Base-by-base conservation (phyloP, 2,797 vertebrate species). In the Poeciliopsis infans region DNA sequence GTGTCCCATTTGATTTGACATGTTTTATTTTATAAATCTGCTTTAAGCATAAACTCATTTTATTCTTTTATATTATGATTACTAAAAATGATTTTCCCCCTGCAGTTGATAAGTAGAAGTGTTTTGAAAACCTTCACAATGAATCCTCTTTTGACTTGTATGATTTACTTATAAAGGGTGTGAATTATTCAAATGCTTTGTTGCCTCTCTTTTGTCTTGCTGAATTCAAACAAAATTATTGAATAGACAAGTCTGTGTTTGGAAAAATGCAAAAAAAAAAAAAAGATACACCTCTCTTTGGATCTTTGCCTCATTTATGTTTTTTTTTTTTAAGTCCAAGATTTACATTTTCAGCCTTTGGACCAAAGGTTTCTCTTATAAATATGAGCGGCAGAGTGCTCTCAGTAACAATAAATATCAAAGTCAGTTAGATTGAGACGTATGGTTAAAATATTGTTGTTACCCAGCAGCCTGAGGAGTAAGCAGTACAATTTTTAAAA, bases 131-230 rank as follows among this genome's bases (percentile, higher is more conserved):
- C 25, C 68, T 43, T 70, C 41, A 70, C 41, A 70, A 43, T 16
- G 25, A 45, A 33, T 70, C 25, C 12, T 45, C 68, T 70, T 70
- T 43, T 45, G 39, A 45, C 41, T 68, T 68, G 20, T 28, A 45
- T 70, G 25, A 70, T 45, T 70, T 28, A 70, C 41, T 69, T 69
- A 69, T 43, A 41, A 69, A n/a, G 66, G 12, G 11, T 41, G 39
- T 69, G 6, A 69, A 69, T 43, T 69, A 69, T 69, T 69, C 6
- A 69, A 43, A 45, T 69, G 39, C 66, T n/a, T 69, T 69, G 39
- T 45, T 69, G 23, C 23, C 23, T 70, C 41, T 70, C 68, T 70
- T 45, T 70, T n/a, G 12, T 70, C 23, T 70, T 45, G 68, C 6
- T 70, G 41, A 45, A 45, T 45, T 70, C 41, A 70, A 70, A 70